Evolutionary conservation across 2,888 invertebrate species (phyloP).

Genomic region (Galerucella calmariensis): DNA sequence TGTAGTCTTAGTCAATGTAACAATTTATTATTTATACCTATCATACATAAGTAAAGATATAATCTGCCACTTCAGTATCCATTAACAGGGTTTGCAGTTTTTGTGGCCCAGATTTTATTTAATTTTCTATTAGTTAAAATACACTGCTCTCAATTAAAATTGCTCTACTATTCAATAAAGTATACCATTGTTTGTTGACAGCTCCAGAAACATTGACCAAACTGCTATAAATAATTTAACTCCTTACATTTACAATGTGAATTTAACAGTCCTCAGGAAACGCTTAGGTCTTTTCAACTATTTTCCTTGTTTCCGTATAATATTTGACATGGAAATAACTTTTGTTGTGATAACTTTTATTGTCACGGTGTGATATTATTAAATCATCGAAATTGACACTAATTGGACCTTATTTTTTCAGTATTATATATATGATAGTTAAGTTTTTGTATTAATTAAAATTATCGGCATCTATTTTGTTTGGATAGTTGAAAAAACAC

Average conservation of each 20-base stretch:
- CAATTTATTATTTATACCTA: not conserved
- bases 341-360: not conserved
- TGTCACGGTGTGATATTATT: conserved; percentile 10
- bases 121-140: too few species aligned
- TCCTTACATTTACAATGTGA: too few species aligned
- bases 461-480: not conserved
- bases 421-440: conserved; percentile 17
- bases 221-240: too few species aligned
- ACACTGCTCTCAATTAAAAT: too few species aligned
- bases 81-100: too few species aligned
- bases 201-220: too few species aligned
- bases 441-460: conserved; percentile 3
- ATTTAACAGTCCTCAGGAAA: not conserved
- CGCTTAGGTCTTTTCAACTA: not conserved
- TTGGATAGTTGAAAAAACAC: not conserved
- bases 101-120: too few species aligned
- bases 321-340: conserved; percentile 12
- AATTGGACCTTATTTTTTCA: conserved; percentile 16
- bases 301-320: not conserved
- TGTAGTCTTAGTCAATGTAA: not conserved
- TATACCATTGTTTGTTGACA: too few species aligned
- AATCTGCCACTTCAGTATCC: too few species aligned
- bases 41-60: too few species aligned
- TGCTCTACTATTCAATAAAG: too few species aligned
- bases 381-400: conserved; percentile 14